These are phyloP conservation scores for Saccostrea echinata DNA, from an alignment of 1,140 invertebrate genomes.

Conservation along the genomic window DNA sequence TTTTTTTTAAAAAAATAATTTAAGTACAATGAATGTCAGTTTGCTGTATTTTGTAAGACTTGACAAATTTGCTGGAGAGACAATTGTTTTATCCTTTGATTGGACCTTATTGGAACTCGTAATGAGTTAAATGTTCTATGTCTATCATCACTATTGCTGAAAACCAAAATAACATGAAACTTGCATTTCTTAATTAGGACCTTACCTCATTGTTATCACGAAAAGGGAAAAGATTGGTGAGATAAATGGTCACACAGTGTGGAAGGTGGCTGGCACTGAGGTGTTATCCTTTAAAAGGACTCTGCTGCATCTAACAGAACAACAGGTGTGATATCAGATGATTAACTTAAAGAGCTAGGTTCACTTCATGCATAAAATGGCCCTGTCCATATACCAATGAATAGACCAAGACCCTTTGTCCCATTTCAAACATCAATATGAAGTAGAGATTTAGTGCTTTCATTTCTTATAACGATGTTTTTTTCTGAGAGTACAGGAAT, in stretches of 20 bases:
- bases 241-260: conserved; percentile 92
- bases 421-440: no score
- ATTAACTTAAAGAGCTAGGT: no score
- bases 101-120: background rate
- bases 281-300: conserved; percentile 92
- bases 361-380: no score
- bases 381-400: no score
- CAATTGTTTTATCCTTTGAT: background rate
- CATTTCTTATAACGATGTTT: no score
- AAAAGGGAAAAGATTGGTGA: conserved; percentile 91
- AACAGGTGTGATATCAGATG: conserved; percentile 81
- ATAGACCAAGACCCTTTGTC: no score
- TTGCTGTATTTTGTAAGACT: no score
- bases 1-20: background rate
- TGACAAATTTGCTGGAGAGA: no score
- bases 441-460: no score
- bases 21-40: no score
- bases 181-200: conserved; percentile 81
- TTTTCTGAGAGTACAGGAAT: no score
- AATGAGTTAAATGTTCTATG: no score
- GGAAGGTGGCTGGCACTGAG: conserved; percentile 90
- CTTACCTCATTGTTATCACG: conserved; percentile 94
- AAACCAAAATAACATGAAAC: background rate
- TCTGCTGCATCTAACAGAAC: conserved; percentile 90
- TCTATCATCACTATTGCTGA: background rate